These are phyloP conservation scores for Cacajao melanocephalus DNA, from an alignment of 2,797 vertebrate species.

Conservation along the genomic window DNA sequence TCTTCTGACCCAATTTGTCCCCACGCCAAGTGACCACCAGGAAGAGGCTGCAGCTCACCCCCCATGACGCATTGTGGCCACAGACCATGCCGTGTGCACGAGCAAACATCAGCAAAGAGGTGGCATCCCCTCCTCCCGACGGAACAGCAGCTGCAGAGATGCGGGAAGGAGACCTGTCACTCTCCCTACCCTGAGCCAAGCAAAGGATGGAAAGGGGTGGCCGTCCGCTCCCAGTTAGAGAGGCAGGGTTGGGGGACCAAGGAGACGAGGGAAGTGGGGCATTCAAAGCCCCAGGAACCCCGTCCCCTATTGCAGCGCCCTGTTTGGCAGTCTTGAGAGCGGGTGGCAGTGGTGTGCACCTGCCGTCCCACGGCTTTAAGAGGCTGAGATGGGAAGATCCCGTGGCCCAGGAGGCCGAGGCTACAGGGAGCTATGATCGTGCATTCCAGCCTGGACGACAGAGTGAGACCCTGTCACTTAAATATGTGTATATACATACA, in stretches of 20 bases:
- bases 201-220: background rate
- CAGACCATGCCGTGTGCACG: background rate
- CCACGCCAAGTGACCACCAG: background rate
- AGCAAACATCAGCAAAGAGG: background rate
- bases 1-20: background rate
- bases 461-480: background rate
- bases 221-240: background rate
- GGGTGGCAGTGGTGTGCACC: background rate
- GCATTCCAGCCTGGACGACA: background rate
- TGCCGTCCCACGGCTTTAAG: background rate
- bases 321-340: background rate
- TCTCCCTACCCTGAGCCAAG: background rate
- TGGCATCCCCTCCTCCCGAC: background rate
- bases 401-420: background rate
- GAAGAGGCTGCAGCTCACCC: background rate
- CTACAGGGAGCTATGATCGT: background rate
- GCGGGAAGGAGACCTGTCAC: background rate
- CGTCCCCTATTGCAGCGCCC: background rate
- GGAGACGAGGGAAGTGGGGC: background rate
- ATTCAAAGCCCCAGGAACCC: background rate
- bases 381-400: background rate
- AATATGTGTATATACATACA: background rate
- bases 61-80: background rate
- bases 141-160: background rate
- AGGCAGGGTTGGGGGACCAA: background rate